Percentiles rank a stretch among this genome's conserved stretches.
phyloP scores from a whole-genome alignment of 2,888 invertebrate species.

The Acanthosepion pharaonis region DNA sequence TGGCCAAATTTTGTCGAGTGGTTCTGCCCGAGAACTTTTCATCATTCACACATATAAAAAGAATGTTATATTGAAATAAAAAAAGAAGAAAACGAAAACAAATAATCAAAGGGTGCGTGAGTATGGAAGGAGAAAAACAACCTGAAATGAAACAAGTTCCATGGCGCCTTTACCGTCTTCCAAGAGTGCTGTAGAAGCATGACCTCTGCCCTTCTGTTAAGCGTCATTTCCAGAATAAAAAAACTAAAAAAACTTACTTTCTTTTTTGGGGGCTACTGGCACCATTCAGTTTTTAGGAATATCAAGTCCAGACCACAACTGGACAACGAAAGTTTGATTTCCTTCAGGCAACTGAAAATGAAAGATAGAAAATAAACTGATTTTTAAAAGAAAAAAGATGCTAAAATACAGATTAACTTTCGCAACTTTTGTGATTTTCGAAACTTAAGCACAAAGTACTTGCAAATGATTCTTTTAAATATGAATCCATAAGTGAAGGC shows the following conservation, averaged over 20 bases:
- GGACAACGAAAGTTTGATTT: neutral
- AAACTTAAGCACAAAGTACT: too few species aligned
- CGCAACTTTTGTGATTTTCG: too few species aligned
- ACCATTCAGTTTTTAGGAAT: neutral
- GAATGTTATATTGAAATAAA: neutral
- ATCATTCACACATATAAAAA: too few species aligned
- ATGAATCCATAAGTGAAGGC: too few species aligned
- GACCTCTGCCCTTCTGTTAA: slow-evolving; percentile 16
- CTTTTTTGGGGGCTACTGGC: neutral
- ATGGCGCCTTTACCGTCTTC: neutral
- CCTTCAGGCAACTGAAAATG: neutral
- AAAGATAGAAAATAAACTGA: neutral
- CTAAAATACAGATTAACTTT: too few species aligned
- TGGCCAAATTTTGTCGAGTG: too few species aligned
- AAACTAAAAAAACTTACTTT: neutral
- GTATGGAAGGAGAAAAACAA: neutral
- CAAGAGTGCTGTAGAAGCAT: neutral
- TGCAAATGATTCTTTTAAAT: too few species aligned
- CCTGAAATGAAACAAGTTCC: neutral
- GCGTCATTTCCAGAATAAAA: neutral
- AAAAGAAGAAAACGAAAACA: neutral
- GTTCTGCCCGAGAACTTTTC: too few species aligned
- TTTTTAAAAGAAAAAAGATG: too few species aligned
- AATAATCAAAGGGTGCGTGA: neutral
- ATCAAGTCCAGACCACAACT: neutral